These are phyloP conservation scores for Suillia variegata DNA, from an alignment of 2,888 invertebrate species.

Conservation along the genomic window DNA sequence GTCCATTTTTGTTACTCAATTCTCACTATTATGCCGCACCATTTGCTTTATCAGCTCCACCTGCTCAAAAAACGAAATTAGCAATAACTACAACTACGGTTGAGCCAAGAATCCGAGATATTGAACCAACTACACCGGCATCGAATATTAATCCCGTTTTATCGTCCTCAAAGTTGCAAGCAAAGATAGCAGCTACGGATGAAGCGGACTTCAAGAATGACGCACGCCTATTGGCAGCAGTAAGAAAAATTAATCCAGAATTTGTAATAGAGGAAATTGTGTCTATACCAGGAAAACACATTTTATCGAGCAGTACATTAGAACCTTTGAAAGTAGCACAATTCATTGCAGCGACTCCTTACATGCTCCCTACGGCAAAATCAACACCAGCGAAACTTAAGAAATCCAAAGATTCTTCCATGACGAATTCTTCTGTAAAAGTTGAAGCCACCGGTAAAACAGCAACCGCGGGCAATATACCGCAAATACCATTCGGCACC, in stretches of 20 bases:
- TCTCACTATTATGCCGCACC: slow-evolving; percentile 26
- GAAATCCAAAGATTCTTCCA: too few relatives aligned
- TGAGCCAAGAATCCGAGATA: slow-evolving; percentile 32
- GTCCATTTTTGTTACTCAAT: too few relatives aligned
- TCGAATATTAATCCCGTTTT: slow-evolving; percentile 30
- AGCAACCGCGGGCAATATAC: slow-evolving; percentile 48
- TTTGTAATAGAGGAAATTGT: slow-evolving; percentile 56
- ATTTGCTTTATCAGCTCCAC: slow-evolving; percentile 16
- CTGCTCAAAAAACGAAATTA: too few relatives aligned
- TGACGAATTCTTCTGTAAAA: slow-evolving; percentile 33
- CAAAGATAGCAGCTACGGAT: background rate
- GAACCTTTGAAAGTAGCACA: slow-evolving; percentile 10
- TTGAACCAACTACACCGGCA: slow-evolving; percentile 41
- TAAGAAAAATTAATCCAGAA: slow-evolving; percentile 50
- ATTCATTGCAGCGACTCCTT: slow-evolving; percentile 11
- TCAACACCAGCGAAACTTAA: background rate
- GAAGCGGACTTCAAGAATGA: slow-evolving; percentile 36
- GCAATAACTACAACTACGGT: slow-evolving; percentile 27
- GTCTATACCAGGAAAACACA: slow-evolving; percentile 47
- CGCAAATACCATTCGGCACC: slow-evolving; percentile 52
- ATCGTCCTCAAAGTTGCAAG: slow-evolving; percentile 36
- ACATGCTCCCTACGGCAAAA: background rate
- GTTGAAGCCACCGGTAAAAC: slow-evolving; percentile 56
- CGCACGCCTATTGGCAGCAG: slow-evolving; percentile 44
- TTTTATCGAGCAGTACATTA: slow-evolving; percentile 34